Evolutionary conservation across 2,888 invertebrate species (phyloP), one percentile per base, ranked within the genome.

Genomic region (Cryptus viduatorius): DNA sequence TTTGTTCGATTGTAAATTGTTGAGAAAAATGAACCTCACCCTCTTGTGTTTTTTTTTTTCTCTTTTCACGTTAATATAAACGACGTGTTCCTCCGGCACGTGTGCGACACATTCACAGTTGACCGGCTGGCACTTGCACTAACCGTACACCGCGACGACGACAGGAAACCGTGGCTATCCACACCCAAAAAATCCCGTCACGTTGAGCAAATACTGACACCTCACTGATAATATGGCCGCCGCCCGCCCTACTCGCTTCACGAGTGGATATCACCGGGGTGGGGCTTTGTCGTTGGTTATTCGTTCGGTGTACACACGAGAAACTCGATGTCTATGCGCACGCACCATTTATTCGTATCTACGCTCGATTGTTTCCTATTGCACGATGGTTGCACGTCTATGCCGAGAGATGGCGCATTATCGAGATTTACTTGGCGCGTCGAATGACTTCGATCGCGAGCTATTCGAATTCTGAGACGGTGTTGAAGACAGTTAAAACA

Each of bases 221-320:
- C 93, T 93, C 93, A 93, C 92, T 93, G 90, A 92, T 90, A 93
- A 93, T 92, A 93, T 93, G 93, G 93, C 93, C 89, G 93, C 93
- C 91, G 89, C 88, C 89, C 84, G 86, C 88, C 88, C 88, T 88
- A 86, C 88, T 87, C 85, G 84, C 78, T 79, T 83, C 67, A 59
- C 80, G 79, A 77, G 76, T 64, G 72, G 46, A 16, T 65, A 56
- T 73, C 19, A 50, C 71, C 48, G 44, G 85, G 83, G 85, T 79
- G 85, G 83, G 83, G 79, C 64, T 75, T 31, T 48, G 64, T 37
- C 75, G 19, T 37, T 50, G 75, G 14, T 61, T 29, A n/a, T 61
- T 12, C 56, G 61, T 29, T 24, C 61, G 5, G 14, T n/a, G 31
- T 29, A n/a, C 61, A 61, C 29, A 31, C 61, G 61, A 4, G 61